These are phyloP conservation scores for Drosophila saltans DNA, from an alignment of 1,140 invertebrate species.

Conservation along the genomic window DNA sequence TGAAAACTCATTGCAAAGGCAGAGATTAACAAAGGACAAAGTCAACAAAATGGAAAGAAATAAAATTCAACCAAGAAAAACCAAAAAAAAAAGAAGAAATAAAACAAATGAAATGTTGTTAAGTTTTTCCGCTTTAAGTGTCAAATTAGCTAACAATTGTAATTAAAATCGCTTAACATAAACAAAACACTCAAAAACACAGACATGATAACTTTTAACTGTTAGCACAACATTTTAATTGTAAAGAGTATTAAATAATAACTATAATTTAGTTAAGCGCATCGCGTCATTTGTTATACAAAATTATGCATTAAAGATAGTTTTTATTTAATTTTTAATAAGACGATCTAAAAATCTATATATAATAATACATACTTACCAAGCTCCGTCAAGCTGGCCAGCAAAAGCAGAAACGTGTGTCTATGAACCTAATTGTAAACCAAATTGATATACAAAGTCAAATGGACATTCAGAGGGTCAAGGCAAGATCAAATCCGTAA, in stretches of 20 bases:
- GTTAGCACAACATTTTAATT: constrained; percentile 57
- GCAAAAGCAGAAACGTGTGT: too few relatives aligned
- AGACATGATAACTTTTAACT: constrained; percentile 73
- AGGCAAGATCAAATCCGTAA: not conserved
- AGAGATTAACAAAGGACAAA: constrained; percentile 6
- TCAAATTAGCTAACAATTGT: constrained; percentile 82
- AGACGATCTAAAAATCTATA: constrained; percentile 28
- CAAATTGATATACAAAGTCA: not conserved
- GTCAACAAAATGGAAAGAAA: not conserved
- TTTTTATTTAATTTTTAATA: constrained; percentile 61
- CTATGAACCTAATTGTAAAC: not conserved
- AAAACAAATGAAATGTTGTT: constrained; percentile 77
- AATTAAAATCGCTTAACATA: constrained; percentile 70
- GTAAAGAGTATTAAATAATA: constrained; percentile 28
- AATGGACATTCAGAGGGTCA: constrained; percentile 2
- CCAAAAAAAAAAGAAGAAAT: constrained; percentile 49
- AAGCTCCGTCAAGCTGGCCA: not conserved
- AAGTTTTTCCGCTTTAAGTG: constrained; percentile 82
- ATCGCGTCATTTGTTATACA: constrained; percentile 57
- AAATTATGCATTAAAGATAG: constrained; percentile 38
- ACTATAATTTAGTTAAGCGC: constrained; percentile 53
- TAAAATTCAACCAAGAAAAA: constrained; percentile 9
- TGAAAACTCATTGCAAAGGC: constrained; percentile 41
- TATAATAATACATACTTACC: constrained; percentile 17
- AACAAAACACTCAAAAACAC: constrained; percentile 9